phyloP scores from a whole-genome alignment of 2,797 vertebrate genomes.

The Percopsis omiscomaycus region DNA sequence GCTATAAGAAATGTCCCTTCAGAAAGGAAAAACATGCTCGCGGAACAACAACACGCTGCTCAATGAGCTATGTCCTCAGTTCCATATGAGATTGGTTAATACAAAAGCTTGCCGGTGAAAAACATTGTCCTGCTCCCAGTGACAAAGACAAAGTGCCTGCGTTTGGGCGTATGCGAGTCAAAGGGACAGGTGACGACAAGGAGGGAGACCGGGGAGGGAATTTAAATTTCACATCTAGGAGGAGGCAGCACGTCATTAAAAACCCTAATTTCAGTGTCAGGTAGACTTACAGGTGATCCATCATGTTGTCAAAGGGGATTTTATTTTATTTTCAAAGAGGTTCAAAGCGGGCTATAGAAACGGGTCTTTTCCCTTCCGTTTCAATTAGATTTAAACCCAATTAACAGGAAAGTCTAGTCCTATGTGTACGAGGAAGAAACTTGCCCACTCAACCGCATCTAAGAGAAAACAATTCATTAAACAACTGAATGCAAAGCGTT shows the following conservation, averaged over 20 bases:
- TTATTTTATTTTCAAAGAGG: slow-evolving; percentile 80
- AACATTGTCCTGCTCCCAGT: slow-evolving; percentile 93
- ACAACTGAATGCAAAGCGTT: slow-evolving; percentile 32
- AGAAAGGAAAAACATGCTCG: slow-evolving; percentile 73
- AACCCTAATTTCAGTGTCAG: slow-evolving; percentile 96
- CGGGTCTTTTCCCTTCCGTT: slow-evolving; percentile 63
- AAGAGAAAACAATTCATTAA: slow-evolving; percentile 41
- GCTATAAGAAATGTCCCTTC: slow-evolving; percentile 57
- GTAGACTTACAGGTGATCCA: slow-evolving; percentile 95
- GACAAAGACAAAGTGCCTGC: slow-evolving; percentile 97
- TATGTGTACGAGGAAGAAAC: slow-evolving; percentile 44
- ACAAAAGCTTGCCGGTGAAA: slow-evolving; percentile 94
- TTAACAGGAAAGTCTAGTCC: slow-evolving; percentile 61
- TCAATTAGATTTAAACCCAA: slow-evolving; percentile 72
- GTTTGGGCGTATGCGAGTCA: slow-evolving; percentile 87
- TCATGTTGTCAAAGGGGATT: slow-evolving; percentile 91
- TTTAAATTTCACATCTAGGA: slow-evolving; percentile 95
- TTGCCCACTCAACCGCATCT: slow-evolving; percentile 48
- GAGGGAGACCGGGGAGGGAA: slow-evolving; percentile 90
- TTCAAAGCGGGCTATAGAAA: slow-evolving; percentile 73
- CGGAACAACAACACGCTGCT: slow-evolving; percentile 87
- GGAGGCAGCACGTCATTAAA: slow-evolving; percentile 96
- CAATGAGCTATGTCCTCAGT: slow-evolving; percentile 97
- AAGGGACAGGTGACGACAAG: slow-evolving; percentile 90
- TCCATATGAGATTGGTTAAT: slow-evolving; percentile 98